Evolutionary conservation across 2,113 vertebrate species (phyloP).

Genomic region (Lagopus muta): DNA sequence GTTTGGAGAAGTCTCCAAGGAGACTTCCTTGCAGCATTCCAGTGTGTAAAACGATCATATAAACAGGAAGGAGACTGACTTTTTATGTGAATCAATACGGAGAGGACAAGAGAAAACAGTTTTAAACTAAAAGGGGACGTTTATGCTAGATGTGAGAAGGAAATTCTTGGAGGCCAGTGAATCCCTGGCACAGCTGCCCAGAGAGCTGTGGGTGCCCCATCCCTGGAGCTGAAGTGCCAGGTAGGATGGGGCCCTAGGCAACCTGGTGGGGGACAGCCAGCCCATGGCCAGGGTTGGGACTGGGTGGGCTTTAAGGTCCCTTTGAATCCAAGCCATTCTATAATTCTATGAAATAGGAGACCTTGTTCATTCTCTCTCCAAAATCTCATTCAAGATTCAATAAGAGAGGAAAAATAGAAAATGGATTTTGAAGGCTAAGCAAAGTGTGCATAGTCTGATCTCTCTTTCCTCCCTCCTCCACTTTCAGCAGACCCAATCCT

Average conservation of each 20-base stretch:
- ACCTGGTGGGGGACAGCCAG: neutral
- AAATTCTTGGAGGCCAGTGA: neutral
- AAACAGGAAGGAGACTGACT: neutral
- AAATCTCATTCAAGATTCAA: neutral
- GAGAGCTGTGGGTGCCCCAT: no score
- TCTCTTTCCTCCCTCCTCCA: neutral
- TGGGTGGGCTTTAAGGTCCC: neutral
- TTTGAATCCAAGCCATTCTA: neutral
- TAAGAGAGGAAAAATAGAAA: neutral
- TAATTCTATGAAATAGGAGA: neutral
- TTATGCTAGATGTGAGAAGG: neutral
- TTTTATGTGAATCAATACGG: neutral
- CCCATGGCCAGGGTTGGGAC: neutral
- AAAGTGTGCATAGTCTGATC: neutral
- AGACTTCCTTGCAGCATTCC: neutral
- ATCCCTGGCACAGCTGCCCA: neutral
- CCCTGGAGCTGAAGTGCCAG: neutral
- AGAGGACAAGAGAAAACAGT: neutral
- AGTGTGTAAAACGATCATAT: neutral
- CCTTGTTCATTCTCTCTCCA: neutral
- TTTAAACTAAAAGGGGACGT: neutral
- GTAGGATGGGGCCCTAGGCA: neutral
- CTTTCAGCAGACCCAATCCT: neutral
- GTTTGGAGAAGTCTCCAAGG: neutral
- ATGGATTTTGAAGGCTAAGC: neutral